Evolutionary conservation across 2,888 invertebrate genomes (phyloP).

Genomic region (Celastrina argiolus): DNA sequence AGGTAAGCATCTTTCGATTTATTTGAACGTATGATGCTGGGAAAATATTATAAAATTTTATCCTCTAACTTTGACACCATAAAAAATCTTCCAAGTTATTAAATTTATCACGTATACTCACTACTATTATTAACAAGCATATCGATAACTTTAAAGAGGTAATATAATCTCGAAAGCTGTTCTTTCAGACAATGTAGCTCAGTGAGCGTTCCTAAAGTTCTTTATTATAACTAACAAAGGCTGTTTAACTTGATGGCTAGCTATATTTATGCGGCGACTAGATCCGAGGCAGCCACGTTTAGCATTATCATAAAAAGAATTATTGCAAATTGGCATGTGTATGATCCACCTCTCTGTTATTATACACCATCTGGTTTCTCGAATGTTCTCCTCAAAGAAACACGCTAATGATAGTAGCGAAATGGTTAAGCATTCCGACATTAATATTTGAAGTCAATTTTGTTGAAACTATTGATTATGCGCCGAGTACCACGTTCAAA

Average conservation of each 20-base stretch:
- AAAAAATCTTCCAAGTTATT: neutral
- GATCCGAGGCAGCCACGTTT: slow-evolving; percentile 29
- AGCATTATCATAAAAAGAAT: slow-evolving; percentile 35
- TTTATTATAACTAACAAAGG: slow-evolving; percentile 30
- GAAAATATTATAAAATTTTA: neutral
- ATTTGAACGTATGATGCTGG: neutral
- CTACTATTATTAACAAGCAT: neutral
- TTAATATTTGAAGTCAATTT: slow-evolving; percentile 31
- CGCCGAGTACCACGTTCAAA: neutral
- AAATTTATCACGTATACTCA: neutral
- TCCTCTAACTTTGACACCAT: neutral
- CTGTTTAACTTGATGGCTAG: slow-evolving; percentile 26
- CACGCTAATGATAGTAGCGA: slow-evolving; percentile 34
- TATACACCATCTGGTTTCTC: slow-evolving; percentile 35
- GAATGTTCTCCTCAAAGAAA: slow-evolving; percentile 29
- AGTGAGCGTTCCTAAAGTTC: slow-evolving; percentile 28
- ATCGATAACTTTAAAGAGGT: slow-evolving; percentile 8
- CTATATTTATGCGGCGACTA: slow-evolving; percentile 21
- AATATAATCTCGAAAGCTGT: neutral
- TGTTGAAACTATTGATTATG: slow-evolving; percentile 27
- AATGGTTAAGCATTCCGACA: slow-evolving; percentile 32
- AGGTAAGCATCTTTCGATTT: neutral
- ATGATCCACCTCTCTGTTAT: slow-evolving; percentile 34
- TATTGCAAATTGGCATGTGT: slow-evolving; percentile 36
- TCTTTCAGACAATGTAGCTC: slow-evolving; percentile 29